These are phyloP conservation scores for Drosophila stalkeri DNA, from an alignment of 2,888 invertebrate species.

Conservation along the genomic window DNA sequence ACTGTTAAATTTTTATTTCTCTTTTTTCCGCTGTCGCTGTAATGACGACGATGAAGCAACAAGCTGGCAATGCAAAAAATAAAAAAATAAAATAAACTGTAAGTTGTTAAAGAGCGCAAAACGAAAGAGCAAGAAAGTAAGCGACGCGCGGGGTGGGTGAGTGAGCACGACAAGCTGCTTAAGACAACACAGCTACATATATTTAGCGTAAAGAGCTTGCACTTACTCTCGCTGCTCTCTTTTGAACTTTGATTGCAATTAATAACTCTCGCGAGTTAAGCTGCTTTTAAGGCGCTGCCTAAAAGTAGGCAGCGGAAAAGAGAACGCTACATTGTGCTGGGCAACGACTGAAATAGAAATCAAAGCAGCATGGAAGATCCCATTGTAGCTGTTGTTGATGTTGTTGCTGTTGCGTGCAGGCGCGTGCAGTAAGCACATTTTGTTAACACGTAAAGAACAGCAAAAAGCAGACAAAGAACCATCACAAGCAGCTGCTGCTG, in stretches of 20 bases:
- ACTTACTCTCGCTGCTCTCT: constrained; percentile 16
- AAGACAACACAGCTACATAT: not conserved
- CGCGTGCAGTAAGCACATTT: constrained; percentile 44
- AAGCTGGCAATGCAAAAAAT: constrained; percentile 46
- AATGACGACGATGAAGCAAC: constrained; percentile 56
- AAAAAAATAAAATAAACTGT: constrained; percentile 11
- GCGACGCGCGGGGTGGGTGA: not conserved
- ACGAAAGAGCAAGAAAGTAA: constrained; percentile 4
- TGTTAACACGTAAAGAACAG: constrained; percentile 40
- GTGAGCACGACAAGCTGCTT: not conserved
- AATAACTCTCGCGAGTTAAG: not conserved
- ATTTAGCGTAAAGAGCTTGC: not conserved
- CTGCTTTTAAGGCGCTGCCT: constrained; percentile 40
- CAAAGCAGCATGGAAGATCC: constrained; percentile 13
- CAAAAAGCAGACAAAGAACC: constrained; percentile 22
- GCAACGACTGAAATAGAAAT: constrained; percentile 1
- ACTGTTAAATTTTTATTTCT: constrained; percentile 33
- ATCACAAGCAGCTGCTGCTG: not conserved
- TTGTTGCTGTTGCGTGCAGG: constrained; percentile 19
- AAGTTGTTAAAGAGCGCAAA: constrained; percentile 24
- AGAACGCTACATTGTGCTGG: not conserved
- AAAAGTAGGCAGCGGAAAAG: constrained; percentile 63
- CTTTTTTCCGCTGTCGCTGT: constrained; percentile 20
- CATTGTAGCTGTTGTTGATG: constrained; percentile 27
- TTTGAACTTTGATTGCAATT: constrained; percentile 13